Evolutionary conservation across 1,140 invertebrate genomes (phyloP).

Genomic region (Carposina sasakii): DNA sequence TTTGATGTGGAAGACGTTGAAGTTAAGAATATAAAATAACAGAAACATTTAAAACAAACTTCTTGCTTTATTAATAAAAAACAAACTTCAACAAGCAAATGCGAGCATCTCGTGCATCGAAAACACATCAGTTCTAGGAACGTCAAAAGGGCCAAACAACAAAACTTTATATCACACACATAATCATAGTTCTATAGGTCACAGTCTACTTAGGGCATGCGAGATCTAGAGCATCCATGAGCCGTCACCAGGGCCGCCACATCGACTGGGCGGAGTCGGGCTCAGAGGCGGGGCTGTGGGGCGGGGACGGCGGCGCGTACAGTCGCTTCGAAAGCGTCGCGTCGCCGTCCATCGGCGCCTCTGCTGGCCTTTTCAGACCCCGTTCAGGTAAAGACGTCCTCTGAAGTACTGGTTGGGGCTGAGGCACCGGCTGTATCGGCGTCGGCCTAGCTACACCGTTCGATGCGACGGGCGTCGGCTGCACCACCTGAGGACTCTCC

Average conservation of each 20-base stretch:
- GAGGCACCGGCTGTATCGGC: conserved; percentile 74
- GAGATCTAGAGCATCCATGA: conserved; percentile 33
- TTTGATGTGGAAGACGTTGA: conserved; percentile 57
- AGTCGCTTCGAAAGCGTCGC: conserved; percentile 47
- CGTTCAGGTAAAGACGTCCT: conserved; percentile 46
- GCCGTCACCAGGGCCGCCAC: conserved; percentile 70
- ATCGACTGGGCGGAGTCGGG: conserved; percentile 69
- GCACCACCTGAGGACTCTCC: conserved; percentile 49
- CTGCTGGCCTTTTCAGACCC: conserved; percentile 50
- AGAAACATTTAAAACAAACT: conserved; percentile 47
- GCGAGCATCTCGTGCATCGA: conserved; percentile 40
- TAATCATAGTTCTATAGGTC: conserved; percentile 1
- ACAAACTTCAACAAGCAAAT: conserved; percentile 65
- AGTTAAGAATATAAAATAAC: conserved; percentile 60
- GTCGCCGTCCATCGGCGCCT: conserved; percentile 45
- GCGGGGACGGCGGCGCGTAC: conserved; percentile 73
- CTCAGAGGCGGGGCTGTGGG: conserved; percentile 72
- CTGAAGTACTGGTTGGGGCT: conserved; percentile 51
- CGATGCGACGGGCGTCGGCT: conserved; percentile 48
- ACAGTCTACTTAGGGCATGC: conserved; percentile 17
- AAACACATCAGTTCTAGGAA: conserved; percentile 30
- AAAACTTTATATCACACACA: conserved; percentile 49
- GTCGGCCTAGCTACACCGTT: conserved; percentile 50
- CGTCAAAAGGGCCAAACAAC: conserved; percentile 55
- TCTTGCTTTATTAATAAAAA: conserved; percentile 63